Conservation (phyloP, 2,888 invertebrate genomes). For the Eupsilia transversa region DNA sequence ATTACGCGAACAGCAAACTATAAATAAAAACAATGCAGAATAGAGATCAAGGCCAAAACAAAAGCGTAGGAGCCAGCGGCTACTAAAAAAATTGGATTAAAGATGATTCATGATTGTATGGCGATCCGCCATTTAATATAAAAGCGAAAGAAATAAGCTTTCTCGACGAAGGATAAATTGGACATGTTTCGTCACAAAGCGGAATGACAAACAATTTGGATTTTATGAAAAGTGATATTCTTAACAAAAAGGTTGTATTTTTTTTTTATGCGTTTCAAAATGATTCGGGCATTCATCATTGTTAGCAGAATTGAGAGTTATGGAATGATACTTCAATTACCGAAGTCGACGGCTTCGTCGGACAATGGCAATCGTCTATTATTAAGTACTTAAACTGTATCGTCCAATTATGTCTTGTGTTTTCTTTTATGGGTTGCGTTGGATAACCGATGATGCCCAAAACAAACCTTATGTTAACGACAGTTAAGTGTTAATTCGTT, state of each 20-base stretch:
- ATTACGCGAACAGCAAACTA: constrained; percentile 53
- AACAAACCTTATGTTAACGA: not conserved
- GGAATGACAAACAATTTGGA: constrained; percentile 62
- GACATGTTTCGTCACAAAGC: constrained; percentile 55
- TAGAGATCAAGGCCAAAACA: constrained; percentile 50
- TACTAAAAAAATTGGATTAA: constrained; percentile 64
- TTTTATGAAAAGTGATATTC: constrained; percentile 54
- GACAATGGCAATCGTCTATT: constrained; percentile 41
- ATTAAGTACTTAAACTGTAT: constrained; percentile 49
- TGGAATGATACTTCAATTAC: constrained; percentile 59
- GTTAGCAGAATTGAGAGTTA: constrained; percentile 55
- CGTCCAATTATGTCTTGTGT: constrained; percentile 30
- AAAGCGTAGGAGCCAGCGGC: constrained; percentile 37
- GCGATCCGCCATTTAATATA: constrained; percentile 54
- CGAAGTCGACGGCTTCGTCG: constrained; percentile 16
- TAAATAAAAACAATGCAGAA: constrained; percentile 59
- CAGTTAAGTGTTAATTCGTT: not conserved
- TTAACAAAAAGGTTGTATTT: constrained; percentile 38
- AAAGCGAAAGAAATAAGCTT: constrained; percentile 57
- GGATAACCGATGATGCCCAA: not conserved
- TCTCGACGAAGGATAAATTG: constrained; percentile 53
- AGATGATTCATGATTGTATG: constrained; percentile 64
- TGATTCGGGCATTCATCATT: constrained; percentile 48
- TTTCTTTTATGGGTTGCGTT: constrained; percentile 13
- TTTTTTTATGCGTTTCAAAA: constrained; percentile 46